Base-by-base conservation (phyloP, 2,113 vertebrate species). In the Lucifuga dentata region DNA sequence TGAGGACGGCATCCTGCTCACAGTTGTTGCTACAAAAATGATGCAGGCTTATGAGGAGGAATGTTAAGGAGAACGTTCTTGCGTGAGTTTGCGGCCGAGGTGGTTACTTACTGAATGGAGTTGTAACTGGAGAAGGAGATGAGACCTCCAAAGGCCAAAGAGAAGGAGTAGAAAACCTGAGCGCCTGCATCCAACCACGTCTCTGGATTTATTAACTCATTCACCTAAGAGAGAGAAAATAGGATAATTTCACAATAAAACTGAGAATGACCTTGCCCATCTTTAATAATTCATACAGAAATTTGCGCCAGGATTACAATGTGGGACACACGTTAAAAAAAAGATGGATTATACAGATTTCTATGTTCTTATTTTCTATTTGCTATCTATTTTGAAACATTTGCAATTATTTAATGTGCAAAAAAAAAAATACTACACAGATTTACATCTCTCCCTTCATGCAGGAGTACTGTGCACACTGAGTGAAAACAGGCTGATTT, bases 91-190 rank as follows among this genome's bases (percentile, higher is more conserved):
- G 10, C 3, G 40, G 3, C 11, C 12, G 4, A 17, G 9, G 17
- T 1, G 1, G 43, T n/a, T 26, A 97, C 98, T 95, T 89, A 99
- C 98, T 97, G 96, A 38, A 99, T 17, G 1, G 97, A 93, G 85
- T 99, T 99, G 88, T 99, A 99, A 87, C 98, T 99, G 86, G 98
- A 99, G 88, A 99, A 99, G 11, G 98, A 97, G 83, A 99, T 98
- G 72, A 99, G 96, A 5, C 97, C 96, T 36, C 98, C 98, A 2
- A 97, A 98, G 11, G 97, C 98, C 86, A 99, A 26, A 0, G 97
- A 98, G 88, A 99, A 99, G 20, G 97, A 99, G 50, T 93, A 99
- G 85, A 99, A 96, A 33, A 99, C 98, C 65, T 99, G 97, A 6
- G 97, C 94, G 0, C 98, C 98, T 0, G 98, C 98, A 1, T 99